Evolutionary conservation across 1,140 invertebrate genomes (phyloP).

Genomic region (Uloborus diversus): DNA sequence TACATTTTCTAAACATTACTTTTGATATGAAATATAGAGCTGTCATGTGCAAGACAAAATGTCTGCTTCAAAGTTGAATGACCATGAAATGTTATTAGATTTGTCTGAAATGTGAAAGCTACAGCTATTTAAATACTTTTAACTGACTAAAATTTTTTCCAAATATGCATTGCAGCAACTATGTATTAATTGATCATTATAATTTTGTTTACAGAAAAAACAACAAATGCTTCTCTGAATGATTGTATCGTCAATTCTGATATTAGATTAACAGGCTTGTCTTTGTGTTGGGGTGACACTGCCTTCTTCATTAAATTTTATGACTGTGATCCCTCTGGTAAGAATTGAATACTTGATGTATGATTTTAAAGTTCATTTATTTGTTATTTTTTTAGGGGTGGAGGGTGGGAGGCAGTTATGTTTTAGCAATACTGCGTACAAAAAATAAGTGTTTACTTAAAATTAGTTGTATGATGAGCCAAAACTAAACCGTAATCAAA

Average conservation of each 20-base stretch:
- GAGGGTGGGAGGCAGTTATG: too few relatives aligned
- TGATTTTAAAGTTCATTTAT: neutral
- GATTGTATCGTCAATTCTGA: conserved; percentile 15
- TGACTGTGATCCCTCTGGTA: too few relatives aligned
- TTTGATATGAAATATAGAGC: too few relatives aligned
- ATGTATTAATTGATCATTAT: neutral
- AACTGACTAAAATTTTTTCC: neutral
- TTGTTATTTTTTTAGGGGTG: too few relatives aligned
- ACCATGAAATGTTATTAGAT: too few relatives aligned
- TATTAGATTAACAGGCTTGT: neutral
- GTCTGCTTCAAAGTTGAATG: too few relatives aligned
- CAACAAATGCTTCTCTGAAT: neutral
- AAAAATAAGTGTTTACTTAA: neutral
- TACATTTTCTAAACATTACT: too few relatives aligned
- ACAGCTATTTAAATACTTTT: too few relatives aligned
- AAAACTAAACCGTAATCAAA: neutral
- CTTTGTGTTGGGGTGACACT: neutral
- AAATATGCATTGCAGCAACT: neutral
- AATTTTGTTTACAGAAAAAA: neutral
- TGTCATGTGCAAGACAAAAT: too few relatives aligned
- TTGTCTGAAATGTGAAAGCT: too few relatives aligned
- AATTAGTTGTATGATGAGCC: neutral
- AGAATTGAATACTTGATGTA: too few relatives aligned
- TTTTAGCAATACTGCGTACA: too few relatives aligned
- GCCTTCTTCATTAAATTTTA: conserved; percentile 12